phyloP scores from a whole-genome alignment of 1,140 invertebrate genomes.

The Drosophila melanica region DNA sequence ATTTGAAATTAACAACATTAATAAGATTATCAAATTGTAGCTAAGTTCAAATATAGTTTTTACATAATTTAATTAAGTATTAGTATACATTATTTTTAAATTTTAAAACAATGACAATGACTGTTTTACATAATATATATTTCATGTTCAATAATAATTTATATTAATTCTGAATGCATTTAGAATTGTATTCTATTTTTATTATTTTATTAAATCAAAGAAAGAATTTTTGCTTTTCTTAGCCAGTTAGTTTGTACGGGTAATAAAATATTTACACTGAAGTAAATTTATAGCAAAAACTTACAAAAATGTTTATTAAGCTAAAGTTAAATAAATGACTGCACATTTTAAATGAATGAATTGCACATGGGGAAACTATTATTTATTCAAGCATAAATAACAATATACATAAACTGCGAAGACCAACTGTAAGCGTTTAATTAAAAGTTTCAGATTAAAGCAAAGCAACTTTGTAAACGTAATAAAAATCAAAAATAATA shows the following conservation, averaged over 20 bases:
- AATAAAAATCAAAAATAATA: background rate
- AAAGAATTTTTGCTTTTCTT: background rate
- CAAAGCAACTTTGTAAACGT: constrained; percentile 14
- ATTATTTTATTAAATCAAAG: background rate
- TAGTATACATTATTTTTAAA: no score
- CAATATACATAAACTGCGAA: constrained; percentile 27
- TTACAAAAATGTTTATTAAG: background rate
- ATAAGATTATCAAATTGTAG: no score
- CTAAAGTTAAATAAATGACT: background rate
- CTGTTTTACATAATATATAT: background rate
- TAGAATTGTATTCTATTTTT: no score
- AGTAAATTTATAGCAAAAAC: background rate
- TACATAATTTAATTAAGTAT: no score
- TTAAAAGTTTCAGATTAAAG: constrained; percentile 48
- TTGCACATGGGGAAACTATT: constrained; percentile 2
- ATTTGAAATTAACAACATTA: no score
- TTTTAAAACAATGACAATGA: no score
- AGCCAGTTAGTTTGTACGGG: background rate
- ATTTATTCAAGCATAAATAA: constrained; percentile 26
- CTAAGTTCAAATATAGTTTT: no score
- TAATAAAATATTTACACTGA: background rate
- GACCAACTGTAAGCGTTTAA: constrained; percentile 29
- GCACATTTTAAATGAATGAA: constrained; percentile 18
- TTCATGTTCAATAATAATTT: no score
- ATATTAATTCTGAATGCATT: background rate